Percentiles rank a stretch among this genome's conserved stretches.
These are phyloP conservation scores for Lasioglossum baleicum DNA, from an alignment of 1,140 invertebrate species.

Conservation along the genomic window DNA sequence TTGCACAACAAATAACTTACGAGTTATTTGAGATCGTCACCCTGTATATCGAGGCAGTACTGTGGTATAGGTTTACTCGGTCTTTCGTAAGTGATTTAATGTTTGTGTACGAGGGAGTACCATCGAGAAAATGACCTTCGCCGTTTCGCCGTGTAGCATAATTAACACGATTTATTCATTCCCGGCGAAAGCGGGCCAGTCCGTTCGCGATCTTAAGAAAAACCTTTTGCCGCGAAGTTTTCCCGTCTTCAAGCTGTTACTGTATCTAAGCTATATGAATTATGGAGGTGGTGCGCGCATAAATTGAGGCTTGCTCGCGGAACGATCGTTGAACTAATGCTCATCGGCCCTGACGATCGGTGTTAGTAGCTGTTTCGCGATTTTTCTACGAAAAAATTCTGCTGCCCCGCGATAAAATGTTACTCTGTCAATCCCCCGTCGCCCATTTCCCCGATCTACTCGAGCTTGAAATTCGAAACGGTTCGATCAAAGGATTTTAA, in stretches of 20 bases:
- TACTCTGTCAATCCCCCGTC: too few relatives aligned
- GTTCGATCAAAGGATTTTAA: too few relatives aligned
- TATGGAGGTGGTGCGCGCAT: slow-evolving; percentile 58
- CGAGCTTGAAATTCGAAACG: too few relatives aligned
- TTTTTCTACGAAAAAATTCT: slow-evolving; percentile 19
- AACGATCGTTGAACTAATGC: slow-evolving; percentile 67
- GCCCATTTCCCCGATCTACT: too few relatives aligned
- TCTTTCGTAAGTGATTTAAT: too few relatives aligned
- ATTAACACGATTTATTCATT: slow-evolving; percentile 5
- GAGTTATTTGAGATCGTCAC: too few relatives aligned
- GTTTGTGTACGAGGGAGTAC: background rate
- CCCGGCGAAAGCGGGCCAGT: slow-evolving; percentile 32
- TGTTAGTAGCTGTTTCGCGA: slow-evolving; percentile 13
- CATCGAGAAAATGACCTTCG: background rate
- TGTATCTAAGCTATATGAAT: slow-evolving; percentile 57
- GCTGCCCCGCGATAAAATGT: background rate
- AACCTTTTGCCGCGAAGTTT: slow-evolving; percentile 11
- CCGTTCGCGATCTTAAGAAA: background rate
- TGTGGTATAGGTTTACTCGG: too few relatives aligned
- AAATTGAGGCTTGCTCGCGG: slow-evolving; percentile 59
- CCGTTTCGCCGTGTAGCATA: background rate
- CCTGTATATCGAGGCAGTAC: too few relatives aligned
- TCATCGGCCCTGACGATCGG: slow-evolving; percentile 61
- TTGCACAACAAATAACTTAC: too few relatives aligned
- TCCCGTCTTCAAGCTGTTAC: slow-evolving; percentile 27